These are phyloP conservation scores for Lucifuga dentata DNA, from an alignment of 2,113 vertebrate species.

Conservation along the genomic window DNA sequence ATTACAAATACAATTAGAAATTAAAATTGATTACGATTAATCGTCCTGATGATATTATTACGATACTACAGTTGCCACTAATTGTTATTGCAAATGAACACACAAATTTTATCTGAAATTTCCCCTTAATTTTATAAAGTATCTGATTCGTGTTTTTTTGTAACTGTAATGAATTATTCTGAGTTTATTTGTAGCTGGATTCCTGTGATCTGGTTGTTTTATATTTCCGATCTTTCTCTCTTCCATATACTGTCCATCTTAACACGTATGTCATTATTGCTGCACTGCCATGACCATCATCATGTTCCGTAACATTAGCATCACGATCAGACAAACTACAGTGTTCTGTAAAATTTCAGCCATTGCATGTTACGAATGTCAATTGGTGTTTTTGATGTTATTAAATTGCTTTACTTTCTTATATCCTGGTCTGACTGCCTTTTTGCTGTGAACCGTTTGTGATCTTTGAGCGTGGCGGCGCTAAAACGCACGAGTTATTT, in stretches of 20 bases:
- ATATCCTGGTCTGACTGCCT: constrained; percentile 43
- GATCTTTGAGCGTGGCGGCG: too few species aligned
- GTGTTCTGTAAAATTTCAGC: constrained; percentile 69
- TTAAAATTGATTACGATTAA: background rate
- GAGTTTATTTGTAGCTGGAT: constrained; percentile 34
- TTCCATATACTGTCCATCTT: constrained; percentile 17
- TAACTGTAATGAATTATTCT: constrained; percentile 32
- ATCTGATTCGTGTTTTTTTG: background rate
- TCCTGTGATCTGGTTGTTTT: constrained; percentile 23
- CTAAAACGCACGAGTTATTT: too few species aligned
- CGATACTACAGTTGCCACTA: background rate
- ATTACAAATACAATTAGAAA: background rate
- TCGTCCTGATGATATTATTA: background rate
- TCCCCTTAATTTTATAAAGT: background rate
- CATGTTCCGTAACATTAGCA: constrained; percentile 42
- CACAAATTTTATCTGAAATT: background rate
- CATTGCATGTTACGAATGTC: constrained; percentile 80
- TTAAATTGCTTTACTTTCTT: constrained; percentile 83
- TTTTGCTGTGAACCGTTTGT: too few species aligned
- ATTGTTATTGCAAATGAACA: background rate
- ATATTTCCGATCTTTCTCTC: constrained; percentile 5
- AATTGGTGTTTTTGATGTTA: constrained; percentile 76
- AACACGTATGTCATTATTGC: constrained; percentile 15
- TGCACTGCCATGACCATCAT: background rate
- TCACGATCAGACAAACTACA: constrained; percentile 29